Evolutionary conservation across 2,888 invertebrate genomes (phyloP), one percentile per base, ranked within the genome.

Genomic region (Caenorhabditis japonica): DNA sequence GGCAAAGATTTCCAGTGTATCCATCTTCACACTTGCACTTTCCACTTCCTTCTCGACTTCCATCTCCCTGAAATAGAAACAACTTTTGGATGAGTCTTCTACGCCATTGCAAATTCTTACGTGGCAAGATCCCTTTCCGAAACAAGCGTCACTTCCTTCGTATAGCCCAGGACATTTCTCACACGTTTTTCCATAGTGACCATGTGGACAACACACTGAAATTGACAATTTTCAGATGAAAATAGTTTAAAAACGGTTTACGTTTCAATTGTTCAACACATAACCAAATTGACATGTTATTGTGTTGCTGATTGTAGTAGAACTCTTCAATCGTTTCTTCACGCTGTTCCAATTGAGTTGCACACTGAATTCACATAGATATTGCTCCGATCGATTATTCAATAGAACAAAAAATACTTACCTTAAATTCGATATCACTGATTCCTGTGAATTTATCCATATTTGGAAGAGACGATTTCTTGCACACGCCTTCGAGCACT

Each of bases 1-100:
- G 91, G 89, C 97, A 97, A 25, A 90, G 88, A 0, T 91, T 91
- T 0, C 95, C 95, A 0, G 88, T 85, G 87, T 97, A 97, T 0
- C 94, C 96, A 5, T 88, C 85, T 84, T 94, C 92, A 88, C 97
- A 97, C 13, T 91, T 89, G 87, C 97, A 97, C 73, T 92, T 92
- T 0, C 97, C 97, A 86, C 93, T 94, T 0, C 97, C 97, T 88
- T 94, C 94, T 43, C 96, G 91, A 0, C 95, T 95, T 0, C 97
- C 97, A 75, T 92, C 92, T 0, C 97, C 97, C 90, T 91, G 76
- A 5, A 85, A n/a, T n/a, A n/a, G n/a, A n/a, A n/a, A n/a, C n/a
- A n/a, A n/a, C n/a, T n/a, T n/a, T n/a, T n/a, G n/a, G n/a, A n/a
- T n/a, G n/a, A n/a, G n/a, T n/a, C n/a, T n/a, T n/a, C n/a, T n/a